A percentile compares a stretch with the other conserved stretches of the same genome.
Conservation (phyloP, 1,140 invertebrate genomes). For the Anoplophora glabripennis region DNA sequence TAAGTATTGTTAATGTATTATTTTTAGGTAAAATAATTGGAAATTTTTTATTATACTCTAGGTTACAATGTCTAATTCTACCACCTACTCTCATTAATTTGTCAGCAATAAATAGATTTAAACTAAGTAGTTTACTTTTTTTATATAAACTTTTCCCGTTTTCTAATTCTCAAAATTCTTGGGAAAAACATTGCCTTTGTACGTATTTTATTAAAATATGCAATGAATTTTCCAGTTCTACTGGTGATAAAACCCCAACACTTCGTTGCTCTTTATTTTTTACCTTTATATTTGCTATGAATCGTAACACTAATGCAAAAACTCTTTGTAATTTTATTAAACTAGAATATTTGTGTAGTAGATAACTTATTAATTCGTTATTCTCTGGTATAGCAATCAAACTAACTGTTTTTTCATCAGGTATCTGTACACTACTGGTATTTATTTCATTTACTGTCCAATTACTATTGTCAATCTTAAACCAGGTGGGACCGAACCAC, state of each 20-base stretch:
- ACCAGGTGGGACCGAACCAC: conserved; percentile 44
- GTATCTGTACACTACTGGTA: background rate
- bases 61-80: no score
- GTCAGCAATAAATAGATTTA: no score
- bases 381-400: background rate
- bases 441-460: conserved; percentile 6
- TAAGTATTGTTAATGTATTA: no score
- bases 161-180: conserved; percentile 17
- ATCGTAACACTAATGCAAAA: conserved; percentile 13
- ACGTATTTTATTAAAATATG: conserved; percentile 3
- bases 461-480: conserved; percentile 1
- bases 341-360: conserved; percentile 12
- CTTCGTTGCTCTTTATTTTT: background rate
- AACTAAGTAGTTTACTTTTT: conserved; percentile 2
- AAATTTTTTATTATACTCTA: no score
- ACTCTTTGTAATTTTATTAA: conserved; percentile 18
- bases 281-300: conserved; percentile 4
- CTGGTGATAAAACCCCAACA: conserved; percentile 4
- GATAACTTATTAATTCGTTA: background rate
- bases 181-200: conserved; percentile 13
- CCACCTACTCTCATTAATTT: no score
- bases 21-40: no score
- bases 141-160: conserved; percentile 7
- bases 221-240: conserved; percentile 10
- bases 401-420: conserved; percentile 6